phyloP scores from a whole-genome alignment of 2,888 invertebrate genomes.

The Rhagonycha fulva region DNA sequence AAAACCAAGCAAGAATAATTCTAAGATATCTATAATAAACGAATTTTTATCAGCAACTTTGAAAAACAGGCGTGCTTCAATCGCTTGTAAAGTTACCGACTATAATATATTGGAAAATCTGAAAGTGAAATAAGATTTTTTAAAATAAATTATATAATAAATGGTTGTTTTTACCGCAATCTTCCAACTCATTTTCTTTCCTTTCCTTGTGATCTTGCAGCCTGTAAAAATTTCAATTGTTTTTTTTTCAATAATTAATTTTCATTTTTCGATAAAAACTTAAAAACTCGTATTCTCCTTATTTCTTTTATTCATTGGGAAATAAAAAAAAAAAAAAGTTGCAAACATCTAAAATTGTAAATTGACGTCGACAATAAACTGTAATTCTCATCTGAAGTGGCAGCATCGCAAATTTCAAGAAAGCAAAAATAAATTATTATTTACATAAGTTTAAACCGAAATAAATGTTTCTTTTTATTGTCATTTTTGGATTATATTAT shows the following conservation, averaged over 20 bases:
- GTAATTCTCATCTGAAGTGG: background rate
- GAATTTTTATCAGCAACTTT: background rate
- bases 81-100: background rate
- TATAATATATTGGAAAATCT: background rate
- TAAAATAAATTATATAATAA: background rate
- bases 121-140: background rate
- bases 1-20: background rate
- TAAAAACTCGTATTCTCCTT: too few species aligned
- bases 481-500: background rate
- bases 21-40: background rate
- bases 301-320: too few species aligned
- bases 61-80: background rate
- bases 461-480: background rate
- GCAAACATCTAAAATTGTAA: background rate
- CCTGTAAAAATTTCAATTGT: too few species aligned
- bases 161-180: background rate
- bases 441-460: background rate
- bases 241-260: too few species aligned
- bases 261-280: too few species aligned
- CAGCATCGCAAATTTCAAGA: background rate
- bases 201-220: too few species aligned
- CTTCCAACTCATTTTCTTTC: background rate
- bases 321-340: background rate
- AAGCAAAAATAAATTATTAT: background rate
- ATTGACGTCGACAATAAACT: background rate